Conservation (phyloP, 1,140 invertebrate species). For the Drosophila azteca region DNA sequence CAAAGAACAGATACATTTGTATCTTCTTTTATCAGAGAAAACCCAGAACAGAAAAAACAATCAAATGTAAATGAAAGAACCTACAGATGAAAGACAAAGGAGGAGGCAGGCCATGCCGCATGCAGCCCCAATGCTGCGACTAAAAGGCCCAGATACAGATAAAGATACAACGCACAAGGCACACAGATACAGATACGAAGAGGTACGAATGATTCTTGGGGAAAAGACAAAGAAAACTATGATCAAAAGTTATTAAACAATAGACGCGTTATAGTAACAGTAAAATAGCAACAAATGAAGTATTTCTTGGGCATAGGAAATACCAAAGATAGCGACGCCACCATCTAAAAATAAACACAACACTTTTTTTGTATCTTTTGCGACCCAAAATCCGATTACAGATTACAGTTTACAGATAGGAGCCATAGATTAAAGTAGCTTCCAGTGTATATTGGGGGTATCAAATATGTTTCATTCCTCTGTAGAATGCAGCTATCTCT, state of each 20-base stretch:
- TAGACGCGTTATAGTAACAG: slow-evolving; percentile 20
- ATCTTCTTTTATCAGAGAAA: slow-evolving; percentile 10
- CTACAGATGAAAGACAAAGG: slow-evolving; percentile 40
- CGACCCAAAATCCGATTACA: too few species aligned
- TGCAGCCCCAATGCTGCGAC: neutral
- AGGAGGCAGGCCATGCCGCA: slow-evolving; percentile 17
- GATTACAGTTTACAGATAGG: too few species aligned
- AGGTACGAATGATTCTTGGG: too few species aligned
- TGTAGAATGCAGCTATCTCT: too few species aligned
- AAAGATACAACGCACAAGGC: neutral
- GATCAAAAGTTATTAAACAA: slow-evolving; percentile 77
- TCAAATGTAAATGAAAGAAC: slow-evolving; percentile 51
- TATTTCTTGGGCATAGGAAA: slow-evolving; percentile 51
- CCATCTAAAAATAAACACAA: slow-evolving; percentile 62
- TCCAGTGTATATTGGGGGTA: too few species aligned
- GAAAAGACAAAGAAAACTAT: slow-evolving; percentile 14
- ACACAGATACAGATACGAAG: too few species aligned
- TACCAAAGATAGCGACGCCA: slow-evolving; percentile 62
- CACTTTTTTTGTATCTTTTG: too few species aligned
- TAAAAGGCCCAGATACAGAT: too few species aligned
- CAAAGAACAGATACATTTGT: slow-evolving; percentile 20
- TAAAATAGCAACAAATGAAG: slow-evolving; percentile 8
- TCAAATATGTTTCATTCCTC: too few species aligned
- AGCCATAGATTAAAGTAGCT: too few species aligned
- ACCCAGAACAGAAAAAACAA: slow-evolving; percentile 28